Percentiles rank a stretch among this genome's conserved stretches.
These are phyloP conservation scores for Cephus sareptanus DNA, from an alignment of 2,888 invertebrate species.

Conservation along the genomic window DNA sequence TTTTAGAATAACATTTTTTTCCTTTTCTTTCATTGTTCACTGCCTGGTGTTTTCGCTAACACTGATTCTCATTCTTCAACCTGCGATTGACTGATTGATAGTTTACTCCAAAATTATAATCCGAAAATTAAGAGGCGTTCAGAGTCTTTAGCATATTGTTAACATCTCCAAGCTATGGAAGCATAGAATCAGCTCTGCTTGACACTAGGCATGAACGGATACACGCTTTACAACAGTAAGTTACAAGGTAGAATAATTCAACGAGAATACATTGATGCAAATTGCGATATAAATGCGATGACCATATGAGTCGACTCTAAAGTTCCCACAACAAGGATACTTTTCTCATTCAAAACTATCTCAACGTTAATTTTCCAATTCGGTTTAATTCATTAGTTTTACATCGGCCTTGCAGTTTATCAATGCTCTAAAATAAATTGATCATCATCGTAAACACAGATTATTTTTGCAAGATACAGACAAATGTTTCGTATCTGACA, in stretches of 20 bases:
- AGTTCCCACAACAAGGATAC: slow-evolving; percentile 4
- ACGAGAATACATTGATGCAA: slow-evolving; percentile 23
- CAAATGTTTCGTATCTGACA: not conserved
- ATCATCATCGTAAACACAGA: no score
- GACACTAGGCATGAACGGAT: slow-evolving; percentile 55
- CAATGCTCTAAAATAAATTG: not conserved
- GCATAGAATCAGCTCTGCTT: slow-evolving; percentile 58
- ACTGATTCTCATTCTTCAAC: slow-evolving; percentile 48
- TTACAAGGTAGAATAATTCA: slow-evolving; percentile 49
- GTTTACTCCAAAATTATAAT: not conserved
- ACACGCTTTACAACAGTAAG: slow-evolving; percentile 50
- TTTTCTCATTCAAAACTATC: not conserved
- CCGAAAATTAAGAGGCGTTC: not conserved
- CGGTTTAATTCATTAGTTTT: slow-evolving; percentile 5
- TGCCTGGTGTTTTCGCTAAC: slow-evolving; percentile 53
- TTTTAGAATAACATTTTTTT: slow-evolving; percentile 26
- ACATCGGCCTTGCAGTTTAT: slow-evolving; percentile 11
- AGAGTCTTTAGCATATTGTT: not conserved
- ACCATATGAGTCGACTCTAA: slow-evolving; percentile 8
- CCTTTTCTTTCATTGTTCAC: slow-evolving; percentile 28
- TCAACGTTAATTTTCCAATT: not conserved
- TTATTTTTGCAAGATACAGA: not conserved
- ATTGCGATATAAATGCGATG: slow-evolving; percentile 17
- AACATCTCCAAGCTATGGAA: slow-evolving; percentile 21
- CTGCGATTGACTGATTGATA: not conserved